These are phyloP conservation scores for Perognathus longimembris DNA, from an alignment of 2,113 vertebrate species.

Conservation along the genomic window DNA sequence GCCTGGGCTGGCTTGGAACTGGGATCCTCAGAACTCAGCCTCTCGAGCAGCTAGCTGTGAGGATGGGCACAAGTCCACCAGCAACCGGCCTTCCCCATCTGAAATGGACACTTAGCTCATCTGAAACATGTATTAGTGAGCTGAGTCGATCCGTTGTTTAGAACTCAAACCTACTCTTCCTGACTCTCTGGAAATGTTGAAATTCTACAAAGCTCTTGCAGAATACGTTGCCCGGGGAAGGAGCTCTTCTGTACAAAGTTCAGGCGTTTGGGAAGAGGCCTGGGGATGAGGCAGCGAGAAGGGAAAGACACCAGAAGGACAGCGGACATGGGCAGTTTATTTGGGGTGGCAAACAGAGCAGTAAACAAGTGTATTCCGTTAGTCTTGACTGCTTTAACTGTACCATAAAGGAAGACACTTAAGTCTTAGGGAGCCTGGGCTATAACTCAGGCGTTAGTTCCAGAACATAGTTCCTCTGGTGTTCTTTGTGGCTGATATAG, in stretches of 20 bases:
- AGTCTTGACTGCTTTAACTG: neutral
- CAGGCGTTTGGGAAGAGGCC: neutral
- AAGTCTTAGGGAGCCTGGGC: neutral
- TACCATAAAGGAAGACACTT: neutral
- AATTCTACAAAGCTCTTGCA: neutral
- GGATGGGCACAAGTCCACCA: too few relatives aligned
- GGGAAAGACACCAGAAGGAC: fast-evolving
- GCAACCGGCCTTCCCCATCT: too few relatives aligned
- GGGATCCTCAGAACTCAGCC: too few relatives aligned
- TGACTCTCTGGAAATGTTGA: neutral
- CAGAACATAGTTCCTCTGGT: neutral
- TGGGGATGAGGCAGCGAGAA: too few relatives aligned
- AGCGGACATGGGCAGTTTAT: neutral
- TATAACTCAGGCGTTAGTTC: neutral
- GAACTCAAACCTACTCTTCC: neutral
- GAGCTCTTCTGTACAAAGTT: neutral
- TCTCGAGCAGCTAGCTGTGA: too few relatives aligned
- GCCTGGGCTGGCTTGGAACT: too few relatives aligned
- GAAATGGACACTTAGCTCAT: too few relatives aligned
- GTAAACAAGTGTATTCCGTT: neutral
- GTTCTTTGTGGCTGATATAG: neutral
- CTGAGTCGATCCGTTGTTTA: neutral
- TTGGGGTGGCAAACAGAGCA: neutral
- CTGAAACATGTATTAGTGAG: neutral
- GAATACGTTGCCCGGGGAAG: neutral